phyloP scores from a whole-genome alignment of 2,888 invertebrate genomes.

The Argyra leucocephala region DNA sequence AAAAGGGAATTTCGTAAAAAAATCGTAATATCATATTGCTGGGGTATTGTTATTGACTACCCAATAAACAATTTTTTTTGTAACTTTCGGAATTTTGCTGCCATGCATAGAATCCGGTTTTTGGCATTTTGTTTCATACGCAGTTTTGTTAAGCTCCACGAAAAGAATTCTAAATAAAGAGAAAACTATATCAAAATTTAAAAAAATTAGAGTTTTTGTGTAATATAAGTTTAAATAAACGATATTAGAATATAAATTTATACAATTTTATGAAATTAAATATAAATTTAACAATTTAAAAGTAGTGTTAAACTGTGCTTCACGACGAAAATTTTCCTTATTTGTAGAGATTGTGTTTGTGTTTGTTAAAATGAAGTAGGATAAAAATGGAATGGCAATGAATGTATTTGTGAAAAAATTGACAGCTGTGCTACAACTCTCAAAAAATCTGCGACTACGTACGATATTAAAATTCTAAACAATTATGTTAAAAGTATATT shows the following conservation, averaged over 20 bases:
- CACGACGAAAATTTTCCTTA: constrained; percentile 4
- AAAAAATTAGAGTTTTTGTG: neutral
- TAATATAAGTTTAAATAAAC: neutral
- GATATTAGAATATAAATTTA: neutral
- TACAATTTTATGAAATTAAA: neutral
- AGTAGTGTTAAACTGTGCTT: constrained; percentile 3
- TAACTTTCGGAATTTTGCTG: neutral
- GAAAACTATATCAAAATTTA: neutral
- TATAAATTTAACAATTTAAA: neutral
- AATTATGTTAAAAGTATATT: neutral
- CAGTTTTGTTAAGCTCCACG: constrained; percentile 1
- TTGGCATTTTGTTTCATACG: constrained; percentile 6
- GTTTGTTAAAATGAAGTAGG: neutral
- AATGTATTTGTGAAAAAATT: constrained; percentile 1
- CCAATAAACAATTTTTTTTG: neutral
- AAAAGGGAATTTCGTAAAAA: too few relatives aligned
- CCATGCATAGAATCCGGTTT: constrained; percentile 6
- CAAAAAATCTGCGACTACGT: constrained; percentile 3
- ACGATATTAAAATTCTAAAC: neutral
- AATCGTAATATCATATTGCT: too few relatives aligned
- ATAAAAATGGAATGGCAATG: constrained; percentile 5
- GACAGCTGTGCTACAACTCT: constrained; percentile 6
- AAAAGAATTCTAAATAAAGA: constrained; percentile 4
- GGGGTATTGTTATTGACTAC: neutral
- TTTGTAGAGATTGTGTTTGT: neutral